Conservation (phyloP, 53 echinoderm and acorn worm species). For the Hippasteria phrygiana region DNA sequence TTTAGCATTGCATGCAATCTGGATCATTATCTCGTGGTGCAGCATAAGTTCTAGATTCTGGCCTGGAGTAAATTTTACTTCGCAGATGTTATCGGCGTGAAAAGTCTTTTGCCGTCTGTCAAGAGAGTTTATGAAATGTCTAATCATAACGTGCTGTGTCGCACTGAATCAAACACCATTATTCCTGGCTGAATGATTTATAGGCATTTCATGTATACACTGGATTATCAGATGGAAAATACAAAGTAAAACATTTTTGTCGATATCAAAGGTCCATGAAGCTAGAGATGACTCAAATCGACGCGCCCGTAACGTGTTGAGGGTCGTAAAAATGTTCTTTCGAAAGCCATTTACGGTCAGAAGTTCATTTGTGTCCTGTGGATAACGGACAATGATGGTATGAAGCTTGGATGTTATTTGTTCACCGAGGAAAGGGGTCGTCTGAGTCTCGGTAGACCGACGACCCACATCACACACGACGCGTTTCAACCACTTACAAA, state of each 20-base stretch:
- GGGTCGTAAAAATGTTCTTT: not conserved
- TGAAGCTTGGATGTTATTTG: no score
- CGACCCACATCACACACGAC: no score
- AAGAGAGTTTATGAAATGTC: not conserved
- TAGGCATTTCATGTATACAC: constrained; percentile 45
- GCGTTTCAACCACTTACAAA: not conserved
- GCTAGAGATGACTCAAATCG: not conserved
- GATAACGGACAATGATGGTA: no score
- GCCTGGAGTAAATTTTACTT: no score
- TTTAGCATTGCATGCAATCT: no score
- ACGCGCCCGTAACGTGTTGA: not conserved
- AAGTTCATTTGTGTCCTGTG: no score
- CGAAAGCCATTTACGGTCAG: not conserved
- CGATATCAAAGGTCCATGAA: constrained; percentile 36
- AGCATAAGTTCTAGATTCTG: no score
- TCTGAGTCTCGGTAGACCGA: no score
- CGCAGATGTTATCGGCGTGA: no score
- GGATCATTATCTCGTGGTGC: no score
- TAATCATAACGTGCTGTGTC: not conserved
- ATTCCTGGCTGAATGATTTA: constrained; percentile 29
- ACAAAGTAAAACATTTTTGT: constrained; percentile 2
- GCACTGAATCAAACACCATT: not conserved
- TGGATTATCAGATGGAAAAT: not conserved
- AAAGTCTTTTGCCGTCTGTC: not conserved
- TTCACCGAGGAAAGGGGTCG: no score